phyloP scores from a whole-genome alignment of 2,888 invertebrate species.

The Microctonus aethiopoides region DNA sequence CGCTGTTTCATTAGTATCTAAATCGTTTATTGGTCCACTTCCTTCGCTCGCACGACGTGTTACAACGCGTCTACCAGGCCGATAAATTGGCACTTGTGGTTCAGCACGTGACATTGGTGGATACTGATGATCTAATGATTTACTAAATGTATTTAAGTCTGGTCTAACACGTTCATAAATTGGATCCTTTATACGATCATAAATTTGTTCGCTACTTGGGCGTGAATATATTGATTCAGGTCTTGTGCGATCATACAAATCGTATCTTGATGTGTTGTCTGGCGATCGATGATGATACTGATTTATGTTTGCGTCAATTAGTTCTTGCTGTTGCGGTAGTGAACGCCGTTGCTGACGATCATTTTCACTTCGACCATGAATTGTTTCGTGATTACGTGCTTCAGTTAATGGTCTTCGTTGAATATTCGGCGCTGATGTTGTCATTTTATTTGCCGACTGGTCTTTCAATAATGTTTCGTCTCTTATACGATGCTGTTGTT shows the following conservation, averaged over 20 bases:
- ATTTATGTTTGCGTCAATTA: constrained; percentile 22
- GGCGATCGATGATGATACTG: constrained; percentile 38
- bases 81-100: constrained; percentile 62
- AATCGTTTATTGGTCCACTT: constrained; percentile 59
- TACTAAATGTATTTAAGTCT: constrained; percentile 53
- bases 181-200: constrained; percentile 62
- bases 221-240: constrained; percentile 69
- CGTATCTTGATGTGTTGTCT: constrained; percentile 46
- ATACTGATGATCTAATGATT: constrained; percentile 53
- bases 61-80: constrained; percentile 53
- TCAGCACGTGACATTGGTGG: constrained; percentile 60
- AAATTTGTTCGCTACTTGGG: constrained; percentile 64
- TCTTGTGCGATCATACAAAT: constrained; percentile 57
- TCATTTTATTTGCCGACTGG: constrained; percentile 33
- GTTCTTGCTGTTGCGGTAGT: constrained; percentile 35
- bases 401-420: constrained; percentile 41
- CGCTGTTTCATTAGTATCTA: constrained; percentile 55
- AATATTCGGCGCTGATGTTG: constrained; percentile 36
- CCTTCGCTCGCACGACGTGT: constrained; percentile 70
- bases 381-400: constrained; percentile 35
- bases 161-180: constrained; percentile 62
- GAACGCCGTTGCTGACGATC: constrained; percentile 38
- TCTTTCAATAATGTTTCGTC: constrained; percentile 42
- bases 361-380: constrained; percentile 41
- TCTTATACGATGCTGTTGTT: constrained; percentile 35